These are phyloP conservation scores for Sebastes vulpes DNA, from an alignment of 2,797 vertebrate genomes.

Conservation along the genomic window DNA sequence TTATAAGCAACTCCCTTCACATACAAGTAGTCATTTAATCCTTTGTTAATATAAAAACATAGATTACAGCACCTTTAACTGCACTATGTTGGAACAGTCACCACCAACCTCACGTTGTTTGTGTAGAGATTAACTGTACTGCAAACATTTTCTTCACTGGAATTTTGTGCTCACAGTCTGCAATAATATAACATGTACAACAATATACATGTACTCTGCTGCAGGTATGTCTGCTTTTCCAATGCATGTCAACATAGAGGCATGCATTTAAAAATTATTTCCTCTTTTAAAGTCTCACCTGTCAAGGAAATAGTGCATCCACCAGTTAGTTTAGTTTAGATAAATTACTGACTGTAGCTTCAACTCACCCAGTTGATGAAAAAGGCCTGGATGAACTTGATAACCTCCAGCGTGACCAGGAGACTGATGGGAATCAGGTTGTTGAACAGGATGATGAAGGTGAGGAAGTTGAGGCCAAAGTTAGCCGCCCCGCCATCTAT, in stretches of 20 bases:
- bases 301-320: not conserved
- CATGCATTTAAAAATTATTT: not conserved
- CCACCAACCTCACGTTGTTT: not conserved
- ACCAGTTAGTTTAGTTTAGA: not conserved
- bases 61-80: not conserved
- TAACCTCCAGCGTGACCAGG: conserved; percentile 97
- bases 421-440: conserved; percentile 99
- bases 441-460: conserved; percentile 99
- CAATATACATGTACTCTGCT: not conserved
- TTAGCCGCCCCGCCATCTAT: conserved; percentile 98
- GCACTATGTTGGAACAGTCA: not conserved
- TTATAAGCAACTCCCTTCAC: not conserved
- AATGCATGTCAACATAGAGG: not conserved
- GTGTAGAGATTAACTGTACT: not conserved
- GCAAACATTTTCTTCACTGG: not conserved
- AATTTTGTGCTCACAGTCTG: not conserved
- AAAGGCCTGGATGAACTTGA: conserved; percentile 99
- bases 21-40: not conserved
- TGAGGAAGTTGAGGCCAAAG: conserved; percentile 99
- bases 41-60: not conserved
- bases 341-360: not conserved
- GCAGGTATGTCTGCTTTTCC: not conserved
- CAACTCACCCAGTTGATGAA: conserved; percentile 99
- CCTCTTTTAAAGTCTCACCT: too few relatives aligned
- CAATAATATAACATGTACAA: not conserved